A percentile compares a stretch with the other conserved stretches of the same genome.
These are phyloP conservation scores for Manacus vitellinus DNA, from an alignment of 2,113 vertebrate species.

Conservation along the genomic window DNA sequence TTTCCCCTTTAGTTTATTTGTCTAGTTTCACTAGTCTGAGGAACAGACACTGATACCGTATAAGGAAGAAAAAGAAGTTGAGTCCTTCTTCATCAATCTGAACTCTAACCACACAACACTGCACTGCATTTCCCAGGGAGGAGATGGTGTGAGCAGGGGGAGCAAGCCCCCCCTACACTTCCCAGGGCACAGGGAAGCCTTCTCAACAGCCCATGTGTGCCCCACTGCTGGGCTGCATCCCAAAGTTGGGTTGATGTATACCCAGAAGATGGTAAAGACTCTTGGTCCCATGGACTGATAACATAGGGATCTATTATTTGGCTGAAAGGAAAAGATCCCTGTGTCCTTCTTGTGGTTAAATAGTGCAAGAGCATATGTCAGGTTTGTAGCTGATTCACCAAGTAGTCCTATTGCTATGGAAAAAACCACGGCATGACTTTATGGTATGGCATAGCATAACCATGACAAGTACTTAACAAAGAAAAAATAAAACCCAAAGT, in stretches of 20 bases:
- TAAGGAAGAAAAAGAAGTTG: neutral
- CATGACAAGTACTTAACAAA: neutral
- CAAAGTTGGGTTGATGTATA: accelerated
- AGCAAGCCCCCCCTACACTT: neutral
- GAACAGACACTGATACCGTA: neutral
- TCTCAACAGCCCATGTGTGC: neutral
- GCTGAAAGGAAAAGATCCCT: neutral
- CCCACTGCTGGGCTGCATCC: neutral
- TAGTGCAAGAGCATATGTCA: neutral
- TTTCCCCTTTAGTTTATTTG: neutral
- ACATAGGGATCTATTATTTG: neutral
- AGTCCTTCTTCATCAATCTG: neutral
- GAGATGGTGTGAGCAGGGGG: accelerated
- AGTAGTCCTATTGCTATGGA: neutral
- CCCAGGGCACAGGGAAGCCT: too few species aligned
- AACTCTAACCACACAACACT: neutral
- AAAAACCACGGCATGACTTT: neutral
- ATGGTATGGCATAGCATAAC: neutral
- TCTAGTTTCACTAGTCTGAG: neutral
- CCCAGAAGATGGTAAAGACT: neutral
- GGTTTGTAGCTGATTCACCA: neutral
- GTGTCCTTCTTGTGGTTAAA: neutral
- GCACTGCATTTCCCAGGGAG: neutral
- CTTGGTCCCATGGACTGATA: too few species aligned
- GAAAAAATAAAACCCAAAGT: neutral